These are phyloP conservation scores for Gryllus bimaculatus DNA, from an alignment of 1,140 invertebrate genomes.

Conservation along the genomic window DNA sequence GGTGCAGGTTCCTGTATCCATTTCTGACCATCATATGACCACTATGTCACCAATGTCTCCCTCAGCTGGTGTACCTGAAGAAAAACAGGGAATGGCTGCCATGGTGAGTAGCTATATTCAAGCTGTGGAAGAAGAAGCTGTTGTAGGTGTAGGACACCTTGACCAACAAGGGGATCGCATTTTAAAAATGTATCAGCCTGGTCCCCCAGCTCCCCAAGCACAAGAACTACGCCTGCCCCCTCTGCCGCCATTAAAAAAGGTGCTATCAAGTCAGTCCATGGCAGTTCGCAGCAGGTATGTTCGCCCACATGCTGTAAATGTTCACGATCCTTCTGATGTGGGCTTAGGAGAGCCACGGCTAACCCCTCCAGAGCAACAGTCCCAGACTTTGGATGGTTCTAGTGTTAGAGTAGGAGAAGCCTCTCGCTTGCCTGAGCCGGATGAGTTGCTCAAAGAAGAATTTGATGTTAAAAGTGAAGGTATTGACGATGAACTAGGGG, in stretches of 20 bases:
- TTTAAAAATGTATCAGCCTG: slow-evolving; percentile 25
- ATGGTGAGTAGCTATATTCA: slow-evolving; percentile 29
- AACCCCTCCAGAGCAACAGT: not conserved
- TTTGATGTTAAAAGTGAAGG: slow-evolving; percentile 21
- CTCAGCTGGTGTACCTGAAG: slow-evolving; percentile 21
- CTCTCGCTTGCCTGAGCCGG: not conserved
- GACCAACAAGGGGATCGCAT: slow-evolving; percentile 25
- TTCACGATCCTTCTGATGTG: not conserved
- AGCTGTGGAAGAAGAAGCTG: slow-evolving; percentile 25
- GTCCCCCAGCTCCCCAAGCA: slow-evolving; percentile 6
- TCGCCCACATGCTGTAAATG: not conserved
- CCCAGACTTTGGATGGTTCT: not conserved
- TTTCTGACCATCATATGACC: slow-evolving; percentile 21
- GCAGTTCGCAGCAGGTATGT: slow-evolving; percentile 10
- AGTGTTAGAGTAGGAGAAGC: not conserved
- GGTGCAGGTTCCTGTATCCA: slow-evolving; percentile 16
- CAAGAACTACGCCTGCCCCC: slow-evolving; percentile 15
- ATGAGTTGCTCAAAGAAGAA: slow-evolving; percentile 17
- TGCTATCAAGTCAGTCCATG: slow-evolving; percentile 17
- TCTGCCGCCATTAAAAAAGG: slow-evolving; percentile 31
- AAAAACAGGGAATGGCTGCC: slow-evolving; percentile 24
- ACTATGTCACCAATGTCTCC: slow-evolving; percentile 24
- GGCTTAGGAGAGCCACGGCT: not conserved
- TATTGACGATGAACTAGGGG: slow-evolving; percentile 20
- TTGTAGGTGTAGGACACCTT: slow-evolving; percentile 5